Evolutionary conservation across 2,888 invertebrate species (phyloP).

Genomic region (Tipula lateralis): DNA sequence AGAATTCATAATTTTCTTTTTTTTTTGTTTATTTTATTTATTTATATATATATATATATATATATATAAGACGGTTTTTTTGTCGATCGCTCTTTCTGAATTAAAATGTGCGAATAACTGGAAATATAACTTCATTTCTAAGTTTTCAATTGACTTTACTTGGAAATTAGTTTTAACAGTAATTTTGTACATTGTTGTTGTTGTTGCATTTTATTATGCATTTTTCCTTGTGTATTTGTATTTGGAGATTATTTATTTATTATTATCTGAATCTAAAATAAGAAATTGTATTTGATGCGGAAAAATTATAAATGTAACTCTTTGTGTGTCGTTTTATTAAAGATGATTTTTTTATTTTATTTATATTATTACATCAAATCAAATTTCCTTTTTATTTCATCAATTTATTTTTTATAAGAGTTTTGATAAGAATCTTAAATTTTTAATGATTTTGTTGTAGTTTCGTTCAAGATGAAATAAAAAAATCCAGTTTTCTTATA

Average conservation of each 20-base stretch:
- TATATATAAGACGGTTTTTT: too few species aligned
- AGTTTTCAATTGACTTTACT: constrained; percentile 32
- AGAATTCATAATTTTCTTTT: constrained; percentile 19
- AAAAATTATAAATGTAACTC: constrained; percentile 27
- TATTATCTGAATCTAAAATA: not conserved
- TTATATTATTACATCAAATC: not conserved
- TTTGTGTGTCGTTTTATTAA: constrained; percentile 19
- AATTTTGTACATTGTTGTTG: constrained; percentile 26
- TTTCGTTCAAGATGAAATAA: not conserved
- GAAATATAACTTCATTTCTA: constrained; percentile 32
- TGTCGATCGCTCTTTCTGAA: not conserved
- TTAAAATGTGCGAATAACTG: constrained; percentile 30
- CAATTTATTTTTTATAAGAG: constrained; percentile 3
- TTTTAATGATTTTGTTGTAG: not conserved
- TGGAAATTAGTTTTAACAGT: constrained; percentile 30
- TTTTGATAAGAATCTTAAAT: constrained; percentile 27
- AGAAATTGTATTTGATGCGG: constrained; percentile 27
- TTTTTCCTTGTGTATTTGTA: not conserved
- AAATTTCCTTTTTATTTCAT: constrained; percentile 25
- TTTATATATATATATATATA: too few species aligned
- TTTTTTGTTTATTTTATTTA: not conserved
- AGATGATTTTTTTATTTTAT: not conserved
- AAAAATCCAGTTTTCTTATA: constrained; percentile 15
- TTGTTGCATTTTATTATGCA: not conserved
- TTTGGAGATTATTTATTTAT: not conserved